These are phyloP conservation scores for Danaus melanippus DNA, from an alignment of 1,140 invertebrate genomes.

Conservation along the genomic window DNA sequence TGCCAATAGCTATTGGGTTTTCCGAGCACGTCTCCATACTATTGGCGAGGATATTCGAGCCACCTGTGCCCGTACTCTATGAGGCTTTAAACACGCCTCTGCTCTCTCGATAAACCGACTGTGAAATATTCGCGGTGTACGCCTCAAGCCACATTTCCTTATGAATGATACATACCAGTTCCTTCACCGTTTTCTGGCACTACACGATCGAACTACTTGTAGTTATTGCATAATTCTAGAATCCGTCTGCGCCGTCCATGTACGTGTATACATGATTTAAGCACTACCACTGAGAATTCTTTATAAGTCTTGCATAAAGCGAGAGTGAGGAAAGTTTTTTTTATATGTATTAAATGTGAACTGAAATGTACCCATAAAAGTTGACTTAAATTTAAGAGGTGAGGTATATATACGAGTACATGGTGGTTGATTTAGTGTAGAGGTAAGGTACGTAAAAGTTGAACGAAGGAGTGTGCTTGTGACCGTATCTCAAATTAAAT, in stretches of 20 bases:
- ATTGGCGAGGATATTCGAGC: slow-evolving; percentile 67
- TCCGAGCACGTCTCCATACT: slow-evolving; percentile 68
- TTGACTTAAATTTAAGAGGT: too few species aligned
- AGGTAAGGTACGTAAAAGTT: slow-evolving; percentile 9
- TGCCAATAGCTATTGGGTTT: slow-evolving; percentile 62
- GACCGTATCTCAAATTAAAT: slow-evolving; percentile 66
- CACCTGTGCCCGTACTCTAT: slow-evolving; percentile 67
- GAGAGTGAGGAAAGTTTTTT: too few species aligned
- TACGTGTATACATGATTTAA: too few species aligned
- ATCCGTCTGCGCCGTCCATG: slow-evolving; percentile 1
- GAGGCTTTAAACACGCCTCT: slow-evolving; percentile 65
- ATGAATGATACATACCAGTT: slow-evolving; percentile 66
- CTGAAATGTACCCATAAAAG: too few species aligned
- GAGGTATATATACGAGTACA: neutral
- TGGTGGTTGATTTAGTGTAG: slow-evolving; percentile 1
- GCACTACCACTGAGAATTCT: neutral
- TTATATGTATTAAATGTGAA: too few species aligned
- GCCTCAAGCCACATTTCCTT: slow-evolving; percentile 56
- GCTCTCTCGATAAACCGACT: slow-evolving; percentile 64
- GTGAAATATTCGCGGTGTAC: slow-evolving; percentile 66
- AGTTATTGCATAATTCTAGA: slow-evolving; percentile 43
- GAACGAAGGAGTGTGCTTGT: slow-evolving; percentile 37
- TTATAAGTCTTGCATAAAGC: neutral
- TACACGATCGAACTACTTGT: slow-evolving; percentile 34
- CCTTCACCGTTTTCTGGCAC: slow-evolving; percentile 33